Evolutionary conservation across 2,797 vertebrate species (phyloP).

Genomic region (Myotis findleyi): DNA sequence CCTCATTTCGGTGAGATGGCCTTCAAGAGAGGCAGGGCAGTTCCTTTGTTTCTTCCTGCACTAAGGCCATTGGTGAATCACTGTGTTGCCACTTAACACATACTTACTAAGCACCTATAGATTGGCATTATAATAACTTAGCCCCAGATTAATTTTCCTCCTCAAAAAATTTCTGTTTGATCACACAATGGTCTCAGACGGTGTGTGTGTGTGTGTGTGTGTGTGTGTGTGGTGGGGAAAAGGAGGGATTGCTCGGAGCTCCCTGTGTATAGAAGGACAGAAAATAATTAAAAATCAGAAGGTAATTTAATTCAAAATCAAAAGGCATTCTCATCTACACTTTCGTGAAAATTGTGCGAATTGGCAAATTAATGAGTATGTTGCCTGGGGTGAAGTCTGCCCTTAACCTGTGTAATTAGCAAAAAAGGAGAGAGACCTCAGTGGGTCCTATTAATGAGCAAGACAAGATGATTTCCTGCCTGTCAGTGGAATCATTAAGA

Average conservation of each 20-base stretch:
- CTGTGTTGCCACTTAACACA: not conserved
- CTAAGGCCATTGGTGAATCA: not conserved
- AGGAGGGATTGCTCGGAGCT: not conserved
- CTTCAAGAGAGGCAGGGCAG: not conserved
- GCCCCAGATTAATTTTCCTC: slow-evolving; percentile 33
- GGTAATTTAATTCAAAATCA: slow-evolving; percentile 44
- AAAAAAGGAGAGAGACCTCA: slow-evolving; percentile 40
- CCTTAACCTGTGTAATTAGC: slow-evolving; percentile 68
- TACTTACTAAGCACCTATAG: not conserved
- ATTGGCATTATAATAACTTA: slow-evolving; percentile 15
- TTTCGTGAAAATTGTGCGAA: slow-evolving; percentile 32
- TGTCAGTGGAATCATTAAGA: slow-evolving; percentile 41
- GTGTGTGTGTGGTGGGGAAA: accelerated
- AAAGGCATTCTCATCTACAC: not conserved
- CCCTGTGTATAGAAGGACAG: not conserved
- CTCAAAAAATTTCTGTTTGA: slow-evolving; percentile 19
- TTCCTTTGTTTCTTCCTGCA: not conserved
- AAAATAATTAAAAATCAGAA: slow-evolving; percentile 72
- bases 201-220: not conserved
- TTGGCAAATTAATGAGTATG: slow-evolving; percentile 65
- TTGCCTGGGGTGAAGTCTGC: slow-evolving; percentile 41
- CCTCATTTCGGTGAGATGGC: not conserved
- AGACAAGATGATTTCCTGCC: slow-evolving; percentile 52
- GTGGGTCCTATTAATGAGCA: not conserved
- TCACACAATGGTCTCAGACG: not conserved